Evolutionary conservation across 2,113 vertebrate species (phyloP), one percentile per base, ranked within the genome.

Genomic region (Larimichthys crocea): DNA sequence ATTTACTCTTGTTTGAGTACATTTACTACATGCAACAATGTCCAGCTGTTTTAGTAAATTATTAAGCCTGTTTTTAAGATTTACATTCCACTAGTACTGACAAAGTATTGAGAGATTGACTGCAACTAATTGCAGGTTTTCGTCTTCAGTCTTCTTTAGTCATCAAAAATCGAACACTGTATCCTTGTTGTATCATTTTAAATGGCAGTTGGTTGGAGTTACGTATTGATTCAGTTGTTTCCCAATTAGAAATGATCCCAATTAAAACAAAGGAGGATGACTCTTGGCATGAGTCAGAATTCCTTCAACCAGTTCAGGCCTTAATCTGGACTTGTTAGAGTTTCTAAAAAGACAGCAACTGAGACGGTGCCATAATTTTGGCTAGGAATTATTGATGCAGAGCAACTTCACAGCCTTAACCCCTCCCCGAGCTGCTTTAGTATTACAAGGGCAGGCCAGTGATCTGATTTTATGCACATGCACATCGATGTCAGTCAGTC

Each of bases 381-480:
- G 49, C 40, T 1, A n/a, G 5, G 15, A 66, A 67, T 66, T 17
- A 80, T 22, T 52, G 17, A 68, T 46, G 14, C 50, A 71, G 31
- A 42, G 17, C 12, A 81, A 15, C 10, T 56, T 26, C 62, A 11
- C 15, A 53, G 9, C 29, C 22, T 24, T 11, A 56, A 42, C n/a
- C 53, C 44, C 40, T 77, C n/a, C 53, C 64, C 22, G 17, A 22
- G 42, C 48, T 62, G 48, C 40, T 24, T 22, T 14, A 22, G 52
- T 26, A 50, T 76, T 40, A 74, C 62, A 70, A 48, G 66, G 19
- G 19, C 72, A 73, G 57, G 52, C 16, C 31, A 10, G n/a, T 62
- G 48, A 80, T 68, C 56, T 49, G 73, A 77, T 64, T 77, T 63
- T 77, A 61, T 75, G 74, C 69, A 83, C 49, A 52, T 62, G 79